phyloP scores from a whole-genome alignment of 2,888 invertebrate species.

The Rotaria socialis region DNA sequence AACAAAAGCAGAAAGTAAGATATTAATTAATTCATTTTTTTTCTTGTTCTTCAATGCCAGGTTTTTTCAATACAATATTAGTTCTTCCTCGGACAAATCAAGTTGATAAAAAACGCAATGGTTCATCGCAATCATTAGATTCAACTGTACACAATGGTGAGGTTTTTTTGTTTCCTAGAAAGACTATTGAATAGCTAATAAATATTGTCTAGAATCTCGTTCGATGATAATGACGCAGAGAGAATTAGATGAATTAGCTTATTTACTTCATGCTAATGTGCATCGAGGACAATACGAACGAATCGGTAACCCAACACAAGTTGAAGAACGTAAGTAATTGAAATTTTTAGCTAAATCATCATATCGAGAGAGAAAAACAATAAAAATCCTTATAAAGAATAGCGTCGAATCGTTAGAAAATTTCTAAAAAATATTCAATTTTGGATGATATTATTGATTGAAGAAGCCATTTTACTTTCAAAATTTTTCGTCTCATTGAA shows the following conservation, averaged over 20 bases:
- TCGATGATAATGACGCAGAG: not conserved
- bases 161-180: too few species aligned
- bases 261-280: constrained; percentile 19
- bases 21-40: too few species aligned
- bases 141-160: not conserved
- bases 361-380: too few species aligned
- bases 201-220: not conserved
- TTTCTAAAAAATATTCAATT: too few species aligned
- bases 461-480: too few species aligned
- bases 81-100: not conserved
- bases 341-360: too few species aligned
- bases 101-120: not conserved
- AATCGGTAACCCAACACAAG: not conserved
- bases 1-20: not conserved
- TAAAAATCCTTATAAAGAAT: too few species aligned
- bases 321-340: constrained; percentile 6
- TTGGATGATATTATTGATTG: too few species aligned
- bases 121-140: not conserved
- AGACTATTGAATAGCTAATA: too few species aligned
- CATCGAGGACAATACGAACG: not conserved
- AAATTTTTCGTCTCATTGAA: too few species aligned
- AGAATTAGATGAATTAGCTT: constrained; percentile 30
- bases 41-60: too few species aligned
- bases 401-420: too few species aligned
- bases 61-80: not conserved